phyloP scores from a whole-genome alignment of 2,797 vertebrate species.

The Ciconia nigra region DNA sequence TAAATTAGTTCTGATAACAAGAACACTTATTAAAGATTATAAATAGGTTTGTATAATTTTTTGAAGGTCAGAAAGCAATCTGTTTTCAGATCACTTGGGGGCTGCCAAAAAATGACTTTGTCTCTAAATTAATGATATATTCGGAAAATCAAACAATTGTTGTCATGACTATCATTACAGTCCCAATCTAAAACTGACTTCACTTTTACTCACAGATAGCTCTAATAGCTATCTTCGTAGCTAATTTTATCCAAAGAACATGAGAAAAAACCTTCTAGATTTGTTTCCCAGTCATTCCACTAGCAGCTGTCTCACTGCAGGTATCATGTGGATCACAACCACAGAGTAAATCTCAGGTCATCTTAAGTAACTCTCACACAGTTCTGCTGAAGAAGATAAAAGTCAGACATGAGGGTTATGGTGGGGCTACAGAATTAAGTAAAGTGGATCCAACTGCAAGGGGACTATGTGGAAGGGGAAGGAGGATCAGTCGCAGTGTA shows the following conservation, averaged over 20 bases:
- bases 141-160: neutral
- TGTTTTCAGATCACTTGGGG: neutral
- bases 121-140: neutral
- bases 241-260: neutral
- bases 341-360: neutral
- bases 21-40: neutral
- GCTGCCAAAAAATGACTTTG: neutral
- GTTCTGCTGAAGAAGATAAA: neutral
- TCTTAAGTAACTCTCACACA: neutral
- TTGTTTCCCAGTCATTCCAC: neutral
- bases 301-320: neutral
- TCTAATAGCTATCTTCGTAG: neutral
- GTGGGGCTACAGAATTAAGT: neutral
- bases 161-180: neutral
- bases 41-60: neutral
- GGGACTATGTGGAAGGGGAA: neutral
- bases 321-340: neutral
- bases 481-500: neutral
- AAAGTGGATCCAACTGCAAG: neutral
- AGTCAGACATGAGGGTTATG: neutral
- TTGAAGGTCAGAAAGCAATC: neutral
- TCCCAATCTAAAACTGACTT: neutral
- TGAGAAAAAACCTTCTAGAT: neutral
- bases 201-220: neutral
- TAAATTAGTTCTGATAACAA: neutral